Evolutionary conservation across 2,113 vertebrate species (phyloP).

Genomic region (Pogonocichla stellata): DNA sequence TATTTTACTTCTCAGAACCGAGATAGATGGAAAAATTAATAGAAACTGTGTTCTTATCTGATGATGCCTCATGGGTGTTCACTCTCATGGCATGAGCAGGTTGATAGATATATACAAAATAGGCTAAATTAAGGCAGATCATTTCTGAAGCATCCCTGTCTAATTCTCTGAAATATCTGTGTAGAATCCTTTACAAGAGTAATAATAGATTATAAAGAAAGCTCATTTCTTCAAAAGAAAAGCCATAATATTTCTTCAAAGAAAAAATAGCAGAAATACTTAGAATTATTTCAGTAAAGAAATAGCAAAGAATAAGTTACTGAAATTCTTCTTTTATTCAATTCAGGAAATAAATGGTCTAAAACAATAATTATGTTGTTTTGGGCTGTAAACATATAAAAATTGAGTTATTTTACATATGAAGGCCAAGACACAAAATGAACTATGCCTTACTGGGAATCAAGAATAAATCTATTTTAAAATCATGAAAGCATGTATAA

Average conservation of each 20-base stretch:
- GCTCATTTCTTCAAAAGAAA: slow-evolving; percentile 31
- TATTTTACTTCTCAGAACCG: not conserved
- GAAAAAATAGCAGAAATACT: not conserved
- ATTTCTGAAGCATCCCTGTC: not conserved
- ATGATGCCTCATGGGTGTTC: slow-evolving; percentile 2
- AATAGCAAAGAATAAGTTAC: not conserved
- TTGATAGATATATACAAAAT: slow-evolving; percentile 13
- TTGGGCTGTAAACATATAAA: slow-evolving; percentile 41
- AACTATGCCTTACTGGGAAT: slow-evolving; percentile 15
- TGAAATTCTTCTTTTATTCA: not conserved
- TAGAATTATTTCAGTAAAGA: not conserved
- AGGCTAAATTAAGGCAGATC: slow-evolving; percentile 24
- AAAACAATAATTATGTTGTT: slow-evolving; percentile 46
- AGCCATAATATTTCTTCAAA: slow-evolving; percentile 13
- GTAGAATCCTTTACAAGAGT: not conserved
- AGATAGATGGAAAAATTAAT: slow-evolving; percentile 36
- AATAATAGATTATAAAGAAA: slow-evolving; percentile 21
- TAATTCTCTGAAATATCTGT: slow-evolving; percentile 10
- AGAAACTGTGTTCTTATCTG: slow-evolving; percentile 50
- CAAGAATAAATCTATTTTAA: slow-evolving; percentile 31
- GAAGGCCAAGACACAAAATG: slow-evolving; percentile 33
- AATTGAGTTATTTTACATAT: slow-evolving; percentile 49
- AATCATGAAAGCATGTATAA: not conserved
- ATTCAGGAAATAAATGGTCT: not conserved
- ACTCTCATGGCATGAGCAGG: slow-evolving; percentile 1